phyloP scores from a whole-genome alignment of 2,888 invertebrate genomes.

The Tenthredo amoena region DNA sequence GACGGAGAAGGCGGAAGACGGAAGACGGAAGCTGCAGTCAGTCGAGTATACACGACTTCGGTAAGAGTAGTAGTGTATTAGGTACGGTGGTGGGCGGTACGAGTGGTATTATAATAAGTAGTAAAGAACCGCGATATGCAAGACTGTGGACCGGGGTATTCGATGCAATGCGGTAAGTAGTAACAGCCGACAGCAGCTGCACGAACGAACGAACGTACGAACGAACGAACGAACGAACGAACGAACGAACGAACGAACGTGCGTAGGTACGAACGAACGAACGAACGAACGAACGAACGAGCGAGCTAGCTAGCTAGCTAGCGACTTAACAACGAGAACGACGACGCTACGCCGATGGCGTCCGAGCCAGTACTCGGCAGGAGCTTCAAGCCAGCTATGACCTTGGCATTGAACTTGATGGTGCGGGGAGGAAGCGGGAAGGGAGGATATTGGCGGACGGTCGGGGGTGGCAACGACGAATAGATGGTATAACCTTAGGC shows the following conservation, averaged over 20 bases:
- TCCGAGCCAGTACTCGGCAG: conserved; percentile 71
- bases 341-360: conserved; percentile 58
- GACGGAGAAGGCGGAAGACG: not conserved
- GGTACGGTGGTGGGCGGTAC: no score
- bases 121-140: not conserved
- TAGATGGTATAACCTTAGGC: conserved; percentile 32
- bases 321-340: not conserved
- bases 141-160: not conserved
- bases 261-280: not conserved
- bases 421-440: conserved; percentile 55
- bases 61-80: no score
- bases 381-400: conserved; percentile 68
- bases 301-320: no score
- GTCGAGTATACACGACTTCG: not conserved
- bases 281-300: not conserved
- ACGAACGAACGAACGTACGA: not conserved
- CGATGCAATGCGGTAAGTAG: not conserved
- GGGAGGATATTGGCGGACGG: conserved; percentile 56
- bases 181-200: not conserved
- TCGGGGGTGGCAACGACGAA: conserved; percentile 56
- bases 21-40: not conserved
- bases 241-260: not conserved
- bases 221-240: not conserved
- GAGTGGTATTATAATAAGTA: no score
- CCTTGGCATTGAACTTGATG: conserved; percentile 78